phyloP scores from a whole-genome alignment of 2,888 invertebrate species.

The Drosophila merina region DNA sequence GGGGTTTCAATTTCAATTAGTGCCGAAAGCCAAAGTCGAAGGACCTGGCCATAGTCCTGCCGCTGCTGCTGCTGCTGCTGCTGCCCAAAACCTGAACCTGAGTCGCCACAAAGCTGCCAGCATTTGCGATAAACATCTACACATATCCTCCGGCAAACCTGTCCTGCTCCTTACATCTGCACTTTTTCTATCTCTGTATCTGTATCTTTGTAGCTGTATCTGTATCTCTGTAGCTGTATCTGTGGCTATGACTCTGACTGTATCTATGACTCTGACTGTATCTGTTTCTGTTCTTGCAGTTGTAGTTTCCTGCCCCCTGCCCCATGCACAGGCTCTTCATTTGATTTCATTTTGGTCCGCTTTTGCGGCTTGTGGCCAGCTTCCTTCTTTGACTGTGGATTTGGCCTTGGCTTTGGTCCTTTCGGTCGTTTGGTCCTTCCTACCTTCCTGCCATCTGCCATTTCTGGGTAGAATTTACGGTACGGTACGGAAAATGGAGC shows the following conservation, averaged over 20 bases:
- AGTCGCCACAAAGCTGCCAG: constrained; percentile 29
- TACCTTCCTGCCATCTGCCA: constrained; percentile 19
- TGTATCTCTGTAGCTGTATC: neutral
- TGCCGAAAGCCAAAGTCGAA: constrained; percentile 19
- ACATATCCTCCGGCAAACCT: constrained; percentile 34
- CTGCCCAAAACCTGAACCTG: constrained; percentile 1
- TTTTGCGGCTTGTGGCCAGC: constrained; percentile 63
- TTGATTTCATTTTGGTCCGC: constrained; percentile 70
- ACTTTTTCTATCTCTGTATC: too few relatives aligned
- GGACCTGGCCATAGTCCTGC: too few relatives aligned
- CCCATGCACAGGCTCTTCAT: constrained; percentile 49
- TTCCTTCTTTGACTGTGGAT: constrained; percentile 20
- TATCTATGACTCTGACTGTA: neutral
- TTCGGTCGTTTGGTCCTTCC: neutral
- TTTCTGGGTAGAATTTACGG: constrained; percentile 52
- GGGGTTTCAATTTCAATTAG: constrained; percentile 47
- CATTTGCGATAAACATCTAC: constrained; percentile 39
- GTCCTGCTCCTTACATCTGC: constrained; percentile 12
- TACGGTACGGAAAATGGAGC: neutral
- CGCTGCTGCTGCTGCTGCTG: neutral
- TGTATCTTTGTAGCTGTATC: neutral
- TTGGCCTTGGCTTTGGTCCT: constrained; percentile 2
- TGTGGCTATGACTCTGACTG: neutral
- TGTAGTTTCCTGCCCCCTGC: constrained; percentile 8
- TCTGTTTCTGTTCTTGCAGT: neutral